Percentiles rank a stretch among this genome's conserved stretches.
phyloP scores from a whole-genome alignment of 2,888 invertebrate species.

The Diaperis boleti region DNA sequence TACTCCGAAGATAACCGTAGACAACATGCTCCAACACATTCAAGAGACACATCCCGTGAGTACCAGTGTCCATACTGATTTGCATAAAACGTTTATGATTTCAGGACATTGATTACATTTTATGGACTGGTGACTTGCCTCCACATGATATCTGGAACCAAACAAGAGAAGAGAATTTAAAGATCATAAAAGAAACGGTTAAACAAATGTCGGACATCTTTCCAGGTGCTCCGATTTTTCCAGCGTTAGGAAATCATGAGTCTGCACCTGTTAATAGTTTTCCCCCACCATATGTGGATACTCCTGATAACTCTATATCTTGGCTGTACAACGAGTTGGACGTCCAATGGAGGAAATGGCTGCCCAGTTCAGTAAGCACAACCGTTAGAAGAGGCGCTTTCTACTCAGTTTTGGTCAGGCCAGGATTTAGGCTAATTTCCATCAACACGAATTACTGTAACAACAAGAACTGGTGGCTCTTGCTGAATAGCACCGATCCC shows the following conservation, averaged over 20 bases:
- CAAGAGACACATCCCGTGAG: constrained; percentile 84
- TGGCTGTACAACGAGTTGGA: constrained; percentile 95
- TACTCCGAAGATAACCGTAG: constrained; percentile 91
- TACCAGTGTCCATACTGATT: constrained; percentile 39
- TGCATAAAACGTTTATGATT: constrained; percentile 46
- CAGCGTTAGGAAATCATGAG: constrained; percentile 97
- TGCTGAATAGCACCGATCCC: constrained; percentile 95
- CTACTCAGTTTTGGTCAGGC: constrained; percentile 90
- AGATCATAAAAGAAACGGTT: constrained; percentile 87
- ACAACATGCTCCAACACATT: constrained; percentile 92
- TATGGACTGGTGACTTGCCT: constrained; percentile 97
- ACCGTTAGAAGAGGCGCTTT: constrained; percentile 90
- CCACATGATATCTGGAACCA: constrained; percentile 97
- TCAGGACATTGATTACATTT: constrained; percentile 91
- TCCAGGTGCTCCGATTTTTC: constrained; percentile 92
- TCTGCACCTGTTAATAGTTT: constrained; percentile 95
- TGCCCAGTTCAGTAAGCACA: constrained; percentile 88
- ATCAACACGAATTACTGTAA: constrained; percentile 98
- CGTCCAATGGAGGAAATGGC: constrained; percentile 91
- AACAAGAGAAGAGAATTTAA: constrained; percentile 88
- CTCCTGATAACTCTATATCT: constrained; percentile 83
- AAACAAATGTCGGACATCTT: constrained; percentile 88
- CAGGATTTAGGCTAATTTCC: constrained; percentile 91
- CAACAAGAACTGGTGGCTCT: constrained; percentile 95
- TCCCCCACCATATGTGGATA: constrained; percentile 87